These are phyloP conservation scores for Onychorhynchus coronatus DNA, from an alignment of 2,113 vertebrate species.

Conservation along the genomic window DNA sequence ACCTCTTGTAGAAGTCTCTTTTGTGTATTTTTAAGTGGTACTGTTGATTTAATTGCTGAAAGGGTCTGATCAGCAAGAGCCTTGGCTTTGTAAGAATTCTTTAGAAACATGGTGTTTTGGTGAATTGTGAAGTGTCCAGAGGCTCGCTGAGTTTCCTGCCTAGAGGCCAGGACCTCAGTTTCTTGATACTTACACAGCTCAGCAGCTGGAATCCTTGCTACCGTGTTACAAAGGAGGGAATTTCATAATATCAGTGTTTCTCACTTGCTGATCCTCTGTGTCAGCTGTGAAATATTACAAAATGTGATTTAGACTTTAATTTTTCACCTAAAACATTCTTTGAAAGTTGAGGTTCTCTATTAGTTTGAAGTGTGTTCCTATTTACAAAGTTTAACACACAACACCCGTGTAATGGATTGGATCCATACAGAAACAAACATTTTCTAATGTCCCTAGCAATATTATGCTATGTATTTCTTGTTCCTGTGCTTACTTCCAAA, in stretches of 20 bases:
- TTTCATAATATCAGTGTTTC: background rate
- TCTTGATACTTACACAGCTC: background rate
- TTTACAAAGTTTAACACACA: background rate
- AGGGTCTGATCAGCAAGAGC: background rate
- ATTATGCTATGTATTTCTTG: background rate
- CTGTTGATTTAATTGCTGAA: background rate
- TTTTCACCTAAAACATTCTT: background rate
- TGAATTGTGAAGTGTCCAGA: background rate
- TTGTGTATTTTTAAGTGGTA: background rate
- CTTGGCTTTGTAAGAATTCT: background rate
- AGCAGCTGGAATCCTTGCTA: background rate
- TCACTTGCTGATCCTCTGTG: background rate
- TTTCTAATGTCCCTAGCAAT: background rate
- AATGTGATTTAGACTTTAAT: background rate
- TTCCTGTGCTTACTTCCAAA: background rate
- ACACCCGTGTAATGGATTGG: background rate
- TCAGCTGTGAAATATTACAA: background rate
- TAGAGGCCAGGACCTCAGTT: background rate
- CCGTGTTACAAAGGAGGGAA: background rate
- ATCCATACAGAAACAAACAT: background rate
- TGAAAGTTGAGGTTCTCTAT: background rate
- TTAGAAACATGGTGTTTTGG: background rate
- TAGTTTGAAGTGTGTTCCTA: background rate
- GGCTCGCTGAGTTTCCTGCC: background rate
- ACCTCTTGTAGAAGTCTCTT: background rate